phyloP scores from a whole-genome alignment of 1,140 invertebrate genomes.

The Brachystomella parvula region DNA sequence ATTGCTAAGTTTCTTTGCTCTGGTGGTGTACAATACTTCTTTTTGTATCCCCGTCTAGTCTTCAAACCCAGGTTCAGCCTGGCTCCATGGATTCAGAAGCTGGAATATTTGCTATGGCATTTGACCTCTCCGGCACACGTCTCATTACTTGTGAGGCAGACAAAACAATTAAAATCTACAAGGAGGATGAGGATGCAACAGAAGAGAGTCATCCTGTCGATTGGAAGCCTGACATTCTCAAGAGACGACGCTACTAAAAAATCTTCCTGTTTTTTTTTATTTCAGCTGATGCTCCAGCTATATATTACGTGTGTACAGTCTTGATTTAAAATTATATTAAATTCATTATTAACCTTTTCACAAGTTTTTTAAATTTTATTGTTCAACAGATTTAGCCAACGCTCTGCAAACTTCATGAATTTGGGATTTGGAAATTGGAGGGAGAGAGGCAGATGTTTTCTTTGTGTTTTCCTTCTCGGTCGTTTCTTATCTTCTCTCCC shows the following conservation, averaged over 20 bases:
- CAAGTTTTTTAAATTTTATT: no score
- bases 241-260: slow-evolving; percentile 72
- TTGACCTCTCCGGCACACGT: slow-evolving; percentile 85
- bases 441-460: no score
- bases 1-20: not conserved
- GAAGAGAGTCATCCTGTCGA: slow-evolving; percentile 95
- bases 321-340: no score
- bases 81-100: slow-evolving; percentile 99
- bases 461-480: no score
- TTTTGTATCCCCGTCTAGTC: slow-evolving; percentile 15
- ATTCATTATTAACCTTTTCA: no score
- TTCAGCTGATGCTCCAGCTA: no score
- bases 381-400: no score
- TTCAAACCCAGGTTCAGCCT: slow-evolving; percentile 84
- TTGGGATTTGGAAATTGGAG: no score
- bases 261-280: no score
- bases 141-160: slow-evolving; percentile 96
- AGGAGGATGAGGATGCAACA: slow-evolving; percentile 89
- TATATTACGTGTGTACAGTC: no score
- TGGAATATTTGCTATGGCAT: slow-evolving; percentile 91
- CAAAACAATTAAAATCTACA: slow-evolving; percentile 99
- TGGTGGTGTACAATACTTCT: not conserved
- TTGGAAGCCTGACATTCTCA: slow-evolving; percentile 92
- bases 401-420: no score
- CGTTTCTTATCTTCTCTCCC: no score